phyloP scores from a whole-genome alignment of 2,888 invertebrate genomes.

The Hydraecia micacea region DNA sequence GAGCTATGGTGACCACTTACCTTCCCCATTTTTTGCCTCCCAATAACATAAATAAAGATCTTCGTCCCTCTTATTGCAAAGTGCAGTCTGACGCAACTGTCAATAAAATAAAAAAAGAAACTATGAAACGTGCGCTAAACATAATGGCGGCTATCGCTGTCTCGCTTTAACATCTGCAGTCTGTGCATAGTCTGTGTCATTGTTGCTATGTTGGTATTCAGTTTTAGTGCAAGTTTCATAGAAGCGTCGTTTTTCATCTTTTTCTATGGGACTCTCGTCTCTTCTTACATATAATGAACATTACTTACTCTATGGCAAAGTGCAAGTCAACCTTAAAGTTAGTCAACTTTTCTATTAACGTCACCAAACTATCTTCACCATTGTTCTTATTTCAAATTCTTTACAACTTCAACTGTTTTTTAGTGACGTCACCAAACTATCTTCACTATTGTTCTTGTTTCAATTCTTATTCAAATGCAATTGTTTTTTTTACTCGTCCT shows the following conservation, averaged over 20 bases:
- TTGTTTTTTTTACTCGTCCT: conserved; percentile 19
- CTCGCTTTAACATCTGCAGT: too few species aligned
- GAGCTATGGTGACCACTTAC: neutral
- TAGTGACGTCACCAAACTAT: conserved; percentile 5
- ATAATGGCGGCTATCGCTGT: too few species aligned
- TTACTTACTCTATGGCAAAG: too few species aligned
- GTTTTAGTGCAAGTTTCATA: too few species aligned
- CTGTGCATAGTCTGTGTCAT: too few species aligned
- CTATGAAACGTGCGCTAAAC: too few species aligned
- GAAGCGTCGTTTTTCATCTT: too few species aligned
- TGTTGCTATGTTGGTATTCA: too few species aligned
- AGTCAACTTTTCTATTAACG: neutral
- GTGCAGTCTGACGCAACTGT: too few species aligned
- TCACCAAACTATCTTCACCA: conserved; percentile 5
- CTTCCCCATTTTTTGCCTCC: neutral
- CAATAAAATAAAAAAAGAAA: too few species aligned
- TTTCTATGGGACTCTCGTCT: too few species aligned
- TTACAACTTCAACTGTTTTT: conserved; percentile 9
- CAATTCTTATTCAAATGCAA: conserved; percentile 10
- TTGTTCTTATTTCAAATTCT: conserved; percentile 32
- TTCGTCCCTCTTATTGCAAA: neutral
- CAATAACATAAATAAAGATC: neutral
- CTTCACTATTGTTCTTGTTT: conserved; percentile 34
- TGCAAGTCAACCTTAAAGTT: neutral
- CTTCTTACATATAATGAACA: too few species aligned